phyloP scores from a whole-genome alignment of 2,113 vertebrate species.

The Gasterosteus aculeatus region DNA sequence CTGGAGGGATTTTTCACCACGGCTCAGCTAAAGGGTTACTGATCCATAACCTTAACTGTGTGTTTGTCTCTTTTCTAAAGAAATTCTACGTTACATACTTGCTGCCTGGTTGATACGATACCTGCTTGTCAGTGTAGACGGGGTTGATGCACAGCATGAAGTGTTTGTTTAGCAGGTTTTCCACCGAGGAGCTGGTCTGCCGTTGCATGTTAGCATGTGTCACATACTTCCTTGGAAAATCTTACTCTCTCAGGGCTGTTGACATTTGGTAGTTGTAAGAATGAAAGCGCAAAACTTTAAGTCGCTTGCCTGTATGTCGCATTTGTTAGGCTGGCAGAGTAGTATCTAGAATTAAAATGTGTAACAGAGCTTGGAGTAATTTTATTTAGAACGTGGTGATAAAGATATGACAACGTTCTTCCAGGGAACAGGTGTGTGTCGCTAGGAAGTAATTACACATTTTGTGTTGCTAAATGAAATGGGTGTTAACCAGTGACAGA shows the following conservation, averaged over 20 bases:
- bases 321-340: background rate
- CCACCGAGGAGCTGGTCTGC: slow-evolving; percentile 17
- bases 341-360: slow-evolving; percentile 7
- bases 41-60: background rate
- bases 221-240: slow-evolving; percentile 27
- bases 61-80: background rate
- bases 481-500: slow-evolving; percentile 12
- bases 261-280: slow-evolving; percentile 27
- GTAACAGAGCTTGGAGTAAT: slow-evolving; percentile 3
- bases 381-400: slow-evolving; percentile 35
- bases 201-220: slow-evolving; percentile 13
- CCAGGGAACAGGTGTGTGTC: slow-evolving; percentile 17
- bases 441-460: slow-evolving; percentile 6
- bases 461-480: background rate
- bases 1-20: background rate
- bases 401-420: slow-evolving; percentile 31
- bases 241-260: slow-evolving; percentile 3
- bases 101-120: slow-evolving; percentile 24
- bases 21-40: slow-evolving; percentile 12
- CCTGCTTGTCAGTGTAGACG: slow-evolving; percentile 5
- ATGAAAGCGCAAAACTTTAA: background rate
- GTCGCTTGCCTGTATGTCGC: background rate
- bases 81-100: background rate
- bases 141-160: slow-evolving; percentile 26
- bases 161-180: slow-evolving; percentile 22